Percentiles rank a stretch among this genome's conserved stretches.
Conservation (phyloP, 2,888 invertebrate species). For the Lumbricus terrestris region DNA sequence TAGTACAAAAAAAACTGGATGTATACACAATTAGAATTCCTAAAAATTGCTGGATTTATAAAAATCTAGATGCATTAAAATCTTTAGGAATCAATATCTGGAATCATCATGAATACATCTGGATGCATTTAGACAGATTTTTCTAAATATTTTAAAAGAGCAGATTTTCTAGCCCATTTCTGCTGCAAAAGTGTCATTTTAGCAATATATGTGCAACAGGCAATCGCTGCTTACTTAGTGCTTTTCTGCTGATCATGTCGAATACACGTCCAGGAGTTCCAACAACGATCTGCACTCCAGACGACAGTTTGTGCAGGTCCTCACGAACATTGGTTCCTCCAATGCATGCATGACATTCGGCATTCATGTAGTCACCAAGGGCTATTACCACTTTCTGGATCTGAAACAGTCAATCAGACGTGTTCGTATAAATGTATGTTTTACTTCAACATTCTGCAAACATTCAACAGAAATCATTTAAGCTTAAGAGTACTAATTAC, state of each 20-base stretch:
- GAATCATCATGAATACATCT: not conserved
- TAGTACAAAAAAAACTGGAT: too few species aligned
- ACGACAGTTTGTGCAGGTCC: slow-evolving; percentile 89
- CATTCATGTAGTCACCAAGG: slow-evolving; percentile 96
- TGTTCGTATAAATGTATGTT: too few species aligned
- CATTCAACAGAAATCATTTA: not conserved
- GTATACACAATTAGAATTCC: too few species aligned
- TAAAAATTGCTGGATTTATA: too few species aligned
- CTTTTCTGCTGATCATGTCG: slow-evolving; percentile 43
- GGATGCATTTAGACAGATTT: not conserved
- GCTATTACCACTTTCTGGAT: slow-evolving; percentile 87
- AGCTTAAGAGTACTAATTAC: not conserved
- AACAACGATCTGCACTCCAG: slow-evolving; percentile 91
- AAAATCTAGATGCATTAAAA: too few species aligned
- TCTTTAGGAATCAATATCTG: not conserved
- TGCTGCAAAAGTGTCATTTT: not conserved
- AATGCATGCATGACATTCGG: slow-evolving; percentile 97
- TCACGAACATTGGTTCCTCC: slow-evolving; percentile 98
- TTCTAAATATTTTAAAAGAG: not conserved
- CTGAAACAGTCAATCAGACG: slow-evolving; percentile 51
- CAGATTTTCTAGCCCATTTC: not conserved
- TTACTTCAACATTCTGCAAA: too few species aligned
- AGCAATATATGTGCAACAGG: not conserved
- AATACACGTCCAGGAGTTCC: slow-evolving; percentile 81
- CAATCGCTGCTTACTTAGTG: slow-evolving; percentile 35